Base-by-base conservation (phyloP, 2,113 vertebrate species). In the Petromus typicus region DNA sequence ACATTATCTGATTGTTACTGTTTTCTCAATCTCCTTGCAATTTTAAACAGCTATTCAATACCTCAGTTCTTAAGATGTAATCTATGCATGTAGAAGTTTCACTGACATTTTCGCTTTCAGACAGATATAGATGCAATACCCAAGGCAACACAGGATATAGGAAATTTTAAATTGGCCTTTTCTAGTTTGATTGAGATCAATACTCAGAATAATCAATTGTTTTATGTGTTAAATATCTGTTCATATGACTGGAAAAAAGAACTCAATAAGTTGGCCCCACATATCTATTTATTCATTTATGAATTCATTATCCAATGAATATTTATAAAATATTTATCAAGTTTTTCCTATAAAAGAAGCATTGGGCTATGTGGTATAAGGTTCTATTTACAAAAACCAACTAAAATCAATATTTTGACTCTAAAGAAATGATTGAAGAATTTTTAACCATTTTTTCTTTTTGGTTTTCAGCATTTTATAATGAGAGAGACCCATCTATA, bases 241-340 rank as follows among this genome's bases (percentile, higher is more conserved):
- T 80, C 61, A 79, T 17, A 57, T 34, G 32, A 30, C 64, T 85
- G 34, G 20, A 32, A 63, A n/a, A 34, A 85, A n/a, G 18, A 79
- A 32, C 3, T 92, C 56, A 84, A 63, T 78, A 76, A 34, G 27
- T 3, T 71, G 12, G 13, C 92, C 48, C 54, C 32, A 92, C 93
- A 82, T 66, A 87, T 73, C 80, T 64, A 93, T 78, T 17, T 57
- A 78, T 59, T 90, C 37, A 64, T 59, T 93, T 66, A 93, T 78
- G 13, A 56, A 78, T 64, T 92, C 37, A 63, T 45, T 84, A 78
- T 63, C 30, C 67, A 87, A 32, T 3, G 4, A 59, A 67, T 78
- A 56, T 64, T 86, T 94, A 64, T 69, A 23, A 95, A 89, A 64
- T 37, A 78, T 96, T 82, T 93, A 88, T 88, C 81, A 95, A 64